Evolutionary conservation across 2,113 vertebrate genomes (phyloP), one percentile per base, ranked within the genome.

Genomic region (Gyps fulvus): DNA sequence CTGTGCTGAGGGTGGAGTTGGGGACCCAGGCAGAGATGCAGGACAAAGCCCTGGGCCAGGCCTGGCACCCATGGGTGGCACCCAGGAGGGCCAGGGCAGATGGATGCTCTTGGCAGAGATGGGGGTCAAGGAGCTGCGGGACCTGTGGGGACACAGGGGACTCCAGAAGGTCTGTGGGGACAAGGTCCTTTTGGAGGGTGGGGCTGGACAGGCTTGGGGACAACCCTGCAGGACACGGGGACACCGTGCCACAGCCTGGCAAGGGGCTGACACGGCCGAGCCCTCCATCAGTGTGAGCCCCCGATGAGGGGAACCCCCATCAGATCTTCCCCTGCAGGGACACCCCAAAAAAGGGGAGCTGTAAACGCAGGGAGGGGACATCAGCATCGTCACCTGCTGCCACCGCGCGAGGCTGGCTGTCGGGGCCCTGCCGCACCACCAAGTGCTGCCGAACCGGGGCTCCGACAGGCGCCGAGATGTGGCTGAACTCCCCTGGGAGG

Each of bases 381-480:
- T 7, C 79, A 11, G 29, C 57, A 8, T 13, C 2, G 69, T 61
- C 83, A 87, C 69, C 76, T 29, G 43, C 58, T 50, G 82, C 66
- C 89, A 62, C 74, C 3, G 1, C 65, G 4, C 2, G 2, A 55
- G 54, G 36, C n/a, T n/a, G 83, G 62, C 84, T 7, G 26, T 7
- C 1, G 3, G 38, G 49, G 17, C 47, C 31, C 6, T 27, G 59
- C 31, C 38, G 6, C 57, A 2, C 15, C 11, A 3, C 62, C 42
- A 4, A 14, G 18, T 2, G 7, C 62, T 16, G 32, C 72, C 16
- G 0, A 29, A 19, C 4, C 4, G 3, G 36, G 26, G 52, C 19
- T 6, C n/a, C 0, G 13, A 13, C 61, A 10, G 8, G 25, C 2
- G 5, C 29, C 7, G 5, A 32, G 29, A 40, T 2, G 6, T 5